These are phyloP conservation scores for Ptilorrhoa leucosticta DNA, from an alignment of 2,113 vertebrate species.

Conservation along the genomic window DNA sequence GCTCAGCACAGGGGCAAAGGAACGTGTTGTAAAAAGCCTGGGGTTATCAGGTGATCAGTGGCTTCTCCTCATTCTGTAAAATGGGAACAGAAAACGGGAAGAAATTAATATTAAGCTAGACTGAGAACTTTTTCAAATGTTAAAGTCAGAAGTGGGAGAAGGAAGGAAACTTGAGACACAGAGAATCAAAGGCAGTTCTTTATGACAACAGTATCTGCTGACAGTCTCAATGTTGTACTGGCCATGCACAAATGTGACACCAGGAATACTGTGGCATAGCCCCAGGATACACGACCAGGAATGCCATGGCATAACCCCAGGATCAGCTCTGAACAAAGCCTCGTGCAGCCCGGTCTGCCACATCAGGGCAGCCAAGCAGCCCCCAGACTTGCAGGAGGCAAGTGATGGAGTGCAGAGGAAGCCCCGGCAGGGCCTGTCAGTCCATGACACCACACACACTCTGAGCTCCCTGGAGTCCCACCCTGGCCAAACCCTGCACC, in stretches of 20 bases:
- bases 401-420: accelerated
- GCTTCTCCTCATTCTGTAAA: not conserved
- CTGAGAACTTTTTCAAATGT: not conserved
- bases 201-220: not conserved
- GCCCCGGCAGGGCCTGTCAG: not conserved
- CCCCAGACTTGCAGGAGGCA: not conserved
- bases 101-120: not conserved
- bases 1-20: not conserved
- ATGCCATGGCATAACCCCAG: not conserved
- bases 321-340: not conserved
- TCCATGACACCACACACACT: accelerated
- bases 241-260: not conserved
- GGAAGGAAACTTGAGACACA: not conserved
- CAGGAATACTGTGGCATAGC: not conserved
- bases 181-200: not conserved
- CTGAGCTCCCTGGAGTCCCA: not conserved
- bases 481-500: not conserved
- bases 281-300: not conserved
- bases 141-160: not conserved
- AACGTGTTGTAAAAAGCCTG: not conserved
- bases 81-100: not conserved
- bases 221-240: not conserved
- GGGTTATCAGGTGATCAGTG: not conserved
- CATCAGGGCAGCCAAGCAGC: not conserved
- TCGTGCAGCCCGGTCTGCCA: not conserved